A percentile compares a stretch with the other conserved stretches of the same genome.
phyloP scores from a whole-genome alignment of 2,797 vertebrate species.

The Bufotes viridis region DNA sequence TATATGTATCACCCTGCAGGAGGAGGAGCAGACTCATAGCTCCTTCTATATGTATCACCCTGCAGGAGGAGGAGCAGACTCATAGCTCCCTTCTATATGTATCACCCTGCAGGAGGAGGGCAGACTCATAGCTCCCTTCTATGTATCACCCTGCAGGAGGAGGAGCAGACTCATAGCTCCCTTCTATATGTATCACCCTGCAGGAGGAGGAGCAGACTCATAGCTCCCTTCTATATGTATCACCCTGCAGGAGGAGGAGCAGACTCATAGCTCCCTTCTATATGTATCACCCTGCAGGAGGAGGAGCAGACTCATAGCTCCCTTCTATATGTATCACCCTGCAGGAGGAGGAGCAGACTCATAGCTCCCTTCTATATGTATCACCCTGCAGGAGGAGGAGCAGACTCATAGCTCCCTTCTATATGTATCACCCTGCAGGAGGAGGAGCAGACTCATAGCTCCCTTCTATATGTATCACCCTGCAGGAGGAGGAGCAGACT shows the following conservation, averaged over 20 bases:
- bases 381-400: too few species aligned
- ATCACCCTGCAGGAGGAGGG: slow-evolving; percentile 6
- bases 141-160: slow-evolving; percentile 3
- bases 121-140: slow-evolving; percentile 9
- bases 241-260: neutral
- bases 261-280: too few species aligned
- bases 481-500: too few species aligned
- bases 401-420: too few species aligned
- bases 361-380: too few species aligned
- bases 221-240: neutral
- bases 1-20: slow-evolving; percentile 17
- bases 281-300: too few species aligned
- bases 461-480: too few species aligned
- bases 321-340: too few species aligned
- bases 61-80: neutral
- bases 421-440: too few species aligned
- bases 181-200: neutral
- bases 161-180: neutral
- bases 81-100: neutral
- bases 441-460: too few species aligned
- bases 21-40: slow-evolving; percentile 19
- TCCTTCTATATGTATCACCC: slow-evolving; percentile 2
- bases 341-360: too few species aligned
- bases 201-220: slow-evolving; percentile 20
- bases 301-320: too few species aligned